These are phyloP conservation scores for Microctenopoma lineatum DNA, from an alignment of 2,797 vertebrate genomes.

Conservation along the genomic window DNA sequence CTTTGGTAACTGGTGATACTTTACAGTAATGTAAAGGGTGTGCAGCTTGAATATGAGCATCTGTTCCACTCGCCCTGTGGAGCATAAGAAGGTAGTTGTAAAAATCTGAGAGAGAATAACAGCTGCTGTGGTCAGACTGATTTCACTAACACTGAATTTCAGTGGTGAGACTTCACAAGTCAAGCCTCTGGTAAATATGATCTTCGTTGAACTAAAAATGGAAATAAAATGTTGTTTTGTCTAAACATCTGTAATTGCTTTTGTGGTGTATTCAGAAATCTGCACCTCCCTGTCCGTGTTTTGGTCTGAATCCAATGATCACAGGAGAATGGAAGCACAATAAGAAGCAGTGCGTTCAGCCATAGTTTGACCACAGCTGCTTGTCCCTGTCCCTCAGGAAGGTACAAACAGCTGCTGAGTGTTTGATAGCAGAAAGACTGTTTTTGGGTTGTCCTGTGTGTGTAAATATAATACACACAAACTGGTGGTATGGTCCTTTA, in stretches of 20 bases:
- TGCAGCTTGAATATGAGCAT: neutral
- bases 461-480: neutral
- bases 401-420: neutral
- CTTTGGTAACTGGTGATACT: neutral
- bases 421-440: neutral
- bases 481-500: conserved; percentile 3
- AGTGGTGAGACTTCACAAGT: neutral
- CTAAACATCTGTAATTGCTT: neutral
- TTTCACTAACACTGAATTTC: neutral
- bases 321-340: conserved; percentile 4
- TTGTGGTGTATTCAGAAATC: neutral
- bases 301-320: neutral
- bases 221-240: neutral
- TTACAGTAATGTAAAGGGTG: neutral
- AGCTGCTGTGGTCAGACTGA: conserved; percentile 13
- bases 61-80: neutral
- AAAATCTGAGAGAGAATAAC: conserved; percentile 3
- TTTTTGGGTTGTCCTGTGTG: neutral
- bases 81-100: neutral
- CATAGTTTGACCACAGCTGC: conserved; percentile 20
- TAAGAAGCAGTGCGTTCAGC: neutral
- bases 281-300: neutral
- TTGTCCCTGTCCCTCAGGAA: conserved; percentile 6
- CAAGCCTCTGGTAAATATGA: neutral
- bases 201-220: neutral